phyloP scores from a whole-genome alignment of 2,797 vertebrate genomes.

The Leptatherina wallacei region DNA sequence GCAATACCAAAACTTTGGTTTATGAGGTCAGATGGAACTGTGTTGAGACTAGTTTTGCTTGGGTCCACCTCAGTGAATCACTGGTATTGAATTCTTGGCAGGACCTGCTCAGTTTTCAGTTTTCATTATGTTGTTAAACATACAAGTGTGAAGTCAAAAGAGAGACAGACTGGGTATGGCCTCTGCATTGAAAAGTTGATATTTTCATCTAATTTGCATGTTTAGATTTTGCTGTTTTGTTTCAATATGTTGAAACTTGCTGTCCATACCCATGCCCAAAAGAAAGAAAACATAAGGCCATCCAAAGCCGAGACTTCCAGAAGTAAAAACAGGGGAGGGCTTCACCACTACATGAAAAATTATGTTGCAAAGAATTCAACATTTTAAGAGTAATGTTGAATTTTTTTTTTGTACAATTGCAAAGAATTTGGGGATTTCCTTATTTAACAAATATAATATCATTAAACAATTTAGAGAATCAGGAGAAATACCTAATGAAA shows the following conservation, averaged over 20 bases:
- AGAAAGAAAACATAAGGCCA: not conserved
- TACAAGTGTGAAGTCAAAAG: not conserved
- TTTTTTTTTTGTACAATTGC: no score
- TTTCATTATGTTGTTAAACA: not conserved
- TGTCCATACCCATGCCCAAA: not conserved
- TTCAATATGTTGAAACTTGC: not conserved
- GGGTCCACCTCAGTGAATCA: conserved; percentile 21
- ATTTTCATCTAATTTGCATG: not conserved
- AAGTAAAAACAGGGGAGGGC: not conserved
- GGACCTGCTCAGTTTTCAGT: not conserved
- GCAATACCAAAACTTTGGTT: conserved; percentile 27
- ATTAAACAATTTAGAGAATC: not conserved
- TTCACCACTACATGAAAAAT: not conserved
- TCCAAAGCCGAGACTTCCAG: not conserved
- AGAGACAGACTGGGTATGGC: not conserved
- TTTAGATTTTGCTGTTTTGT: not conserved
- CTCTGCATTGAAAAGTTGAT: not conserved
- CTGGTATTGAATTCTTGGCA: not conserved
- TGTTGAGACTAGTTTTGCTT: conserved; percentile 19
- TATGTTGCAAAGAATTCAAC: not conserved
- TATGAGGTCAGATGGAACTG: conserved; percentile 19
- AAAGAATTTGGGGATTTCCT: not conserved
- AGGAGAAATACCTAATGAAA: not conserved
- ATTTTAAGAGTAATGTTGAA: not conserved
- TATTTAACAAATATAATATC: not conserved